These are phyloP conservation scores for Parotia lawesii DNA, from an alignment of 2,113 vertebrate genomes.

Conservation along the genomic window DNA sequence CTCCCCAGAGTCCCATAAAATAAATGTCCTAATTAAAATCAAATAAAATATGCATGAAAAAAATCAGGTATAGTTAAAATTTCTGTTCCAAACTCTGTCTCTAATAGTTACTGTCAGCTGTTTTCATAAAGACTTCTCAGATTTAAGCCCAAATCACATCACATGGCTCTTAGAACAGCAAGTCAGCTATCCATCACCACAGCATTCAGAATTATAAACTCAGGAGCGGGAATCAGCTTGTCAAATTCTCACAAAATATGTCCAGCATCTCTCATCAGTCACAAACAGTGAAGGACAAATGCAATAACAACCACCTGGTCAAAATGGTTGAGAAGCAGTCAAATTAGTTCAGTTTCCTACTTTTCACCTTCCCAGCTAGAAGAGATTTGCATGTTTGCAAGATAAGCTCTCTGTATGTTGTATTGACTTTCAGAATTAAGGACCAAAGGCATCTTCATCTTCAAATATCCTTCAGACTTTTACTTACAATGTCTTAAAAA, in stretches of 20 bases:
- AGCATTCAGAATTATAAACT: background rate
- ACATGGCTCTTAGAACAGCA: background rate
- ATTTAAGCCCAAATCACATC: background rate
- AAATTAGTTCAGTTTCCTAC: background rate
- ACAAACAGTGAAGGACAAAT: slow-evolving; percentile 16
- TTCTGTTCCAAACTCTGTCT: background rate
- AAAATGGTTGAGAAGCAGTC: background rate
- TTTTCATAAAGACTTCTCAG: background rate
- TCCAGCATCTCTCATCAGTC: background rate
- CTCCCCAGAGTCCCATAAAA: background rate
- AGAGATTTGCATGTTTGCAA: background rate
- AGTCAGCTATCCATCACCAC: slow-evolving; percentile 20
- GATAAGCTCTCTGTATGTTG: background rate
- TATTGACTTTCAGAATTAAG: background rate
- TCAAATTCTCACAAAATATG: slow-evolving; percentile 37
- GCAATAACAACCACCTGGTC: background rate
- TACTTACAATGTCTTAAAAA: background rate
- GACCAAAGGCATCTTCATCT: background rate
- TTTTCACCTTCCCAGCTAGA: background rate
- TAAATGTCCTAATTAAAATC: background rate
- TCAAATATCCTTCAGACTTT: background rate
- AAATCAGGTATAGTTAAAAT: background rate
- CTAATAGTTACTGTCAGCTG: background rate
- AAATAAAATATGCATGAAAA: background rate
- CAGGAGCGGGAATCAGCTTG: slow-evolving; percentile 6